Base-by-base conservation (phyloP, 2,113 vertebrate species). In the Anguilla japonica region DNA sequence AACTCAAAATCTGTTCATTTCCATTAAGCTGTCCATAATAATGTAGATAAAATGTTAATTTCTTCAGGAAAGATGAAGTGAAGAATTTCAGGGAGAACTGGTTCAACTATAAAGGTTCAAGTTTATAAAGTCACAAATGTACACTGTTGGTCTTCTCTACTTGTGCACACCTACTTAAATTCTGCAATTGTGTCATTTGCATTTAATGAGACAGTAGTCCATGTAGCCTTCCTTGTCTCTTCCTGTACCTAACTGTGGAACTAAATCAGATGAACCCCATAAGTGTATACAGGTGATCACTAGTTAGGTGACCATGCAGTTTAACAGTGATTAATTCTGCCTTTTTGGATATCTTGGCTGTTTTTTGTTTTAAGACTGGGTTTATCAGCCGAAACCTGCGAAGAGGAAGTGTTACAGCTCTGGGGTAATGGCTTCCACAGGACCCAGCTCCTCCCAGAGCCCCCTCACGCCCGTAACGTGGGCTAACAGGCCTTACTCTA, bases 381-480 rank as follows among this genome's bases (percentile, higher is more conserved):
- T 96, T 92, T 97, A 96, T 93, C 95, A 96, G 46, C 96, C 96
- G 91, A 94, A 93, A 85, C 90, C 92, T 2, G 91, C 94, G 88
- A 97, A 96, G 89, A 95, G 90, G 88, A 97, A 95, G 90, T 90
- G 92, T 84, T 92, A 91, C 60, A 90, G 91, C 60, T 39, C 92
- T 46, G 91, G 91, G 89, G 90, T 89, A 84, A 92, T 60, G 86
- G 40, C 91, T 84, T 83, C 87, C 89, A 88, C 90, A 2, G 92
- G 93, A 93, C 87, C 92, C 6, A 79, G 92, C 18, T 79, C 90
- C 67, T 91, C 94, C 90, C 94, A 94, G 92, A 94, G 84, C 84
- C 91, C 94, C 88, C 87, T 91, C 83, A 56, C 95, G 87, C 94
- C 88, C 83, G 85, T 93, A 88, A 82, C 92, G 87, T 92, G 90